Evolutionary conservation across 2,113 vertebrate species (phyloP).

Genomic region (Antidorcas marsupialis): DNA sequence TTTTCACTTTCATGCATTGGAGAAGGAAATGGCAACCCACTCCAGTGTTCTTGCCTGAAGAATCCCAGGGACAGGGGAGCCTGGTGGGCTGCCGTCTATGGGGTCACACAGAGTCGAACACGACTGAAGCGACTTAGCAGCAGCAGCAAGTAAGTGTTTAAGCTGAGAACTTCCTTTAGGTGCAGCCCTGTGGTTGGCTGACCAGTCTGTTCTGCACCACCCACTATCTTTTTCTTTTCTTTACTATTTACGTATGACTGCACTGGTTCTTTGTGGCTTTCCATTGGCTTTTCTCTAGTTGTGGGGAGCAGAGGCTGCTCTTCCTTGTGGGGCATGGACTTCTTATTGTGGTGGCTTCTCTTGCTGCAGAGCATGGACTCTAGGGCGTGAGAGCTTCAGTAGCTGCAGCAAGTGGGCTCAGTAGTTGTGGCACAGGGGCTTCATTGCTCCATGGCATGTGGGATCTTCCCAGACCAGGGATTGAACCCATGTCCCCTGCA

Average conservation of each 20-base stretch:
- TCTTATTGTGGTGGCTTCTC: background rate
- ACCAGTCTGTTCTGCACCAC: background rate
- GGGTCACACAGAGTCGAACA: too few relatives aligned
- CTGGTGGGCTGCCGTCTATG: too few relatives aligned
- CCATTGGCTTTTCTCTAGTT: background rate
- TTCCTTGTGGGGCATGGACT: background rate
- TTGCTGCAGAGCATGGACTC: background rate
- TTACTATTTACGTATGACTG: background rate
- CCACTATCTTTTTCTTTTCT: background rate
- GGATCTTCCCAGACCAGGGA: background rate
- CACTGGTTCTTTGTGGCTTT: background rate
- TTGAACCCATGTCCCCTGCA: background rate
- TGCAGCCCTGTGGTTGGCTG: background rate
- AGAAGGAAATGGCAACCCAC: too few relatives aligned
- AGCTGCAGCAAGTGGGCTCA: background rate
- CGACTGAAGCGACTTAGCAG: too few relatives aligned
- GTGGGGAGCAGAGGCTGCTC: background rate
- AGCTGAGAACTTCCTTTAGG: background rate
- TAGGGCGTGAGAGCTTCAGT: background rate
- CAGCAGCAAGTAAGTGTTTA: background rate
- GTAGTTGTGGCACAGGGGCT: background rate
- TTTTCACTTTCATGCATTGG: too few relatives aligned
- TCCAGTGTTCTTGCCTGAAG: too few relatives aligned
- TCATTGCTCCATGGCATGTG: background rate
- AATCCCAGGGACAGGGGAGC: too few relatives aligned